Evolutionary conservation across 2,888 invertebrate species (phyloP).

Genomic region (Camptogramma bilineatum): DNA sequence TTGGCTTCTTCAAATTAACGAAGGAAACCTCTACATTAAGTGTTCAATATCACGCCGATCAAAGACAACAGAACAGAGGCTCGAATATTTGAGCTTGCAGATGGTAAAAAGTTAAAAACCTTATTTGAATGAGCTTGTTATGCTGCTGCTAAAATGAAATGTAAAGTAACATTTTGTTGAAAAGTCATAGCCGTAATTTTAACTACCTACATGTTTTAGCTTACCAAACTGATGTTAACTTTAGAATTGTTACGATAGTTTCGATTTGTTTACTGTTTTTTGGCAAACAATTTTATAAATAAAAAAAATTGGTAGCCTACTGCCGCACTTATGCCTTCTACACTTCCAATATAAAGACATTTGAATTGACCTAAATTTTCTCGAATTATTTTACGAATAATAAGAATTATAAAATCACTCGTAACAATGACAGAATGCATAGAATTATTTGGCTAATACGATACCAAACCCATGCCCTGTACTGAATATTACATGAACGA

Average conservation of each 20-base stretch:
- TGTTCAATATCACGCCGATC: constrained; percentile 20
- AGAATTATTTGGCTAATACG: constrained; percentile 26
- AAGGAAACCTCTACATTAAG: constrained; percentile 27
- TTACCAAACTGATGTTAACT: too few species aligned
- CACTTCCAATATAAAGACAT: too few species aligned
- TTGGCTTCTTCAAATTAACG: constrained; percentile 33
- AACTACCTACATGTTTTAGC: too few species aligned
- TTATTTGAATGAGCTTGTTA: not conserved
- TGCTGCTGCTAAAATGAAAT: not conserved
- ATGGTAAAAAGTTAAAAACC: not conserved
- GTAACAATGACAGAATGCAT: constrained; percentile 5
- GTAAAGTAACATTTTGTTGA: too few species aligned
- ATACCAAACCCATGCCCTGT: constrained; percentile 33
- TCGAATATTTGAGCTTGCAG: not conserved
- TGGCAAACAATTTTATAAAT: too few species aligned
- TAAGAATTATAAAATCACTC: not conserved
- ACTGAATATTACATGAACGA: constrained; percentile 44
- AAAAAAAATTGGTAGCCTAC: too few species aligned
- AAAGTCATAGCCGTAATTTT: too few species aligned
- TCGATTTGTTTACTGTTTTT: too few species aligned
- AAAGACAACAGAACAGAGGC: constrained; percentile 16
- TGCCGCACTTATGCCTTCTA: too few species aligned
- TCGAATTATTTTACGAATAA: too few species aligned
- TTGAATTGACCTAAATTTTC: too few species aligned
- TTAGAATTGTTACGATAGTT: too few species aligned